These are phyloP conservation scores for Bungarus multicinctus DNA, from an alignment of 2,113 vertebrate species.

Conservation along the genomic window DNA sequence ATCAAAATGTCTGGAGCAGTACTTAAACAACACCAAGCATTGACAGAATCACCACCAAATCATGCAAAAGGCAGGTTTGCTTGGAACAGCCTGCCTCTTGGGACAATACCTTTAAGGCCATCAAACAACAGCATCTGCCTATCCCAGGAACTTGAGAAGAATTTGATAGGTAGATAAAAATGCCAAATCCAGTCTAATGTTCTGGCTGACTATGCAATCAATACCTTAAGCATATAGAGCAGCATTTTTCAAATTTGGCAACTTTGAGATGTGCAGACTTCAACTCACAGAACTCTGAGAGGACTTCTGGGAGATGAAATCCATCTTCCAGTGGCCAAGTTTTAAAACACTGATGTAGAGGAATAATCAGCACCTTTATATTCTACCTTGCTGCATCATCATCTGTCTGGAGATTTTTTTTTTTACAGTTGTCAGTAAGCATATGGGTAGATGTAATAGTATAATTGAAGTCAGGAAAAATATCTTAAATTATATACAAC, in stretches of 20 bases:
- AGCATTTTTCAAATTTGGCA: background rate
- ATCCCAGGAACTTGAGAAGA: background rate
- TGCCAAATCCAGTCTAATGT: background rate
- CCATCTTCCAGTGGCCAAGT: background rate
- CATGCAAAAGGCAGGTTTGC: background rate
- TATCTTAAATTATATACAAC: background rate
- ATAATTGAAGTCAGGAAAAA: background rate
- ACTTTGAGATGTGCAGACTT: background rate
- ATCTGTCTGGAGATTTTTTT: background rate
- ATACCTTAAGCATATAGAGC: background rate
- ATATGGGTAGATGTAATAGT: background rate
- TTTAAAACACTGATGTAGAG: background rate
- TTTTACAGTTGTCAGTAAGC: background rate
- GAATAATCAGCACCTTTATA: background rate
- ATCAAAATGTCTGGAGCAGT: background rate
- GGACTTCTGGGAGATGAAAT: background rate
- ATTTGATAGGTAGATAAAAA: background rate
- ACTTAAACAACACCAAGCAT: background rate
- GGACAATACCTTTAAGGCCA: background rate
- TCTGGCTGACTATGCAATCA: background rate
- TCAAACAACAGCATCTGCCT: background rate
- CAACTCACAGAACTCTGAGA: background rate
- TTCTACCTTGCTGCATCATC: background rate
- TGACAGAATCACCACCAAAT: background rate
- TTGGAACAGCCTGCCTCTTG: background rate